Evolutionary conservation across 2,888 invertebrate genomes (phyloP).

Genomic region (Endotricha flammealis): DNA sequence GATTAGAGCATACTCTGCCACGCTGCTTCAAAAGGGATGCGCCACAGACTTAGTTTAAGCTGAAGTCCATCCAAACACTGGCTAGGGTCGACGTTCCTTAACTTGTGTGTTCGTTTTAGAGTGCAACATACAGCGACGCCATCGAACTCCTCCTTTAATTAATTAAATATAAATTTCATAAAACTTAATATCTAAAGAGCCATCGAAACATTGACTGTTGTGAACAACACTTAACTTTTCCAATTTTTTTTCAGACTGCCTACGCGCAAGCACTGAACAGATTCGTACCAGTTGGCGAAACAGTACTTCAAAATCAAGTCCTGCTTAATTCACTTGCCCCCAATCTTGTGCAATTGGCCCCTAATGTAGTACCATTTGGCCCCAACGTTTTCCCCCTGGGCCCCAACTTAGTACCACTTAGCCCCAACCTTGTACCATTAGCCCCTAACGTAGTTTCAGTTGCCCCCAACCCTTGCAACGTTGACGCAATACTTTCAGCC

Average conservation of each 20-base stretch:
- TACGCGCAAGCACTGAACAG: conserved; percentile 43
- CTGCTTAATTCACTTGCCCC: conserved; percentile 25
- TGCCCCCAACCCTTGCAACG: conserved; percentile 15
- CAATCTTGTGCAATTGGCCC: conserved; percentile 1
- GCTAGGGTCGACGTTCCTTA: no score
- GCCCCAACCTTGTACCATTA: conserved; percentile 9
- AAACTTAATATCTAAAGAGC: no score
- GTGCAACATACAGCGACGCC: no score
- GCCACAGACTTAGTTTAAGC: no score
- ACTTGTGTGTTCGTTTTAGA: no score
- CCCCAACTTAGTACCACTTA: conserved; percentile 1
- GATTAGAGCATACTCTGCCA: no score
- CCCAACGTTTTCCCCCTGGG: conserved; percentile 18
- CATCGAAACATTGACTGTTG: no score
- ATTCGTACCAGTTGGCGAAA: conserved; percentile 30
- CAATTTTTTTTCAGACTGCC: conserved; percentile 33
- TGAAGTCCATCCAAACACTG: no score
- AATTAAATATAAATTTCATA: no score
- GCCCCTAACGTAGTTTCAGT: conserved; percentile 24
- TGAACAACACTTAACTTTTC: not conserved
- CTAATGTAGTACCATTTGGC: conserved; percentile 22
- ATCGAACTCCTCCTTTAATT: no score
- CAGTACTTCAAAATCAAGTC: conserved; percentile 31
- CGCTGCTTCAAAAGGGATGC: no score
- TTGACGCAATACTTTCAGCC: conserved; percentile 17